Base-by-base conservation (phyloP, 1,140 invertebrate genomes). In the Hylaeus volcanicus region DNA sequence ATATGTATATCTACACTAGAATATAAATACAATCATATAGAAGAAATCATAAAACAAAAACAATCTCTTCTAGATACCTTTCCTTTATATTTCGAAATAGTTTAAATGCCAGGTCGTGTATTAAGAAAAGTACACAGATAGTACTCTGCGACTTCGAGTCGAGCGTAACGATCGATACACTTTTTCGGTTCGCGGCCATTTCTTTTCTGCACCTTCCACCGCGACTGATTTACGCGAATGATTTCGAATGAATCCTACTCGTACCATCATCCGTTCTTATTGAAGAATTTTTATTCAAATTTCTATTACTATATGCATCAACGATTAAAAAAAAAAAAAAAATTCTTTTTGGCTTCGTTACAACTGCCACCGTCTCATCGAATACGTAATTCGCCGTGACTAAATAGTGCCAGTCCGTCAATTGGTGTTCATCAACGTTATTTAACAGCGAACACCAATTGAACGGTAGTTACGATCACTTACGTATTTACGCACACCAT, bases 351-450 rank as follows among this genome's bases (percentile, higher is more conserved):
- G 26, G 48, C 15, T 5, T 61, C 37, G 8, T 1, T 9, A 12
- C 43, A 63, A 56, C 5, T 14, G 0, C 26, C 26, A 26, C 26
- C 26, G 26, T 3, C 37, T 41, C 2, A 4, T 39, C 11, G 11
- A 14, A 51, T 6, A 64, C n/a, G n/a, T 45, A n/a, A 77, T 70
- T 70, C 41, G 4, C n/a, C 51, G 43, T 39, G 12, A 55, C 15
- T 45, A 74, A 74, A 41, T 55, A 55, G 11, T 61, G 15, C 6
- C 41, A 65, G 14, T 48, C 39, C 48, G 6, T 55, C 63, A 75
- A 75, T 75, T 75, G 53, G 15, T 55, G 39, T 66, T 68, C 63
- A 26, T 75, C 63, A 74, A 51, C 45, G 72, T 63, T 74, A 63
- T 63, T 74, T 74, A 74, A 41, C 60, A 48, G 48, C 41, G 39